Conservation (phyloP, 2,888 invertebrate genomes). For the Mesoligia furuncula region DNA sequence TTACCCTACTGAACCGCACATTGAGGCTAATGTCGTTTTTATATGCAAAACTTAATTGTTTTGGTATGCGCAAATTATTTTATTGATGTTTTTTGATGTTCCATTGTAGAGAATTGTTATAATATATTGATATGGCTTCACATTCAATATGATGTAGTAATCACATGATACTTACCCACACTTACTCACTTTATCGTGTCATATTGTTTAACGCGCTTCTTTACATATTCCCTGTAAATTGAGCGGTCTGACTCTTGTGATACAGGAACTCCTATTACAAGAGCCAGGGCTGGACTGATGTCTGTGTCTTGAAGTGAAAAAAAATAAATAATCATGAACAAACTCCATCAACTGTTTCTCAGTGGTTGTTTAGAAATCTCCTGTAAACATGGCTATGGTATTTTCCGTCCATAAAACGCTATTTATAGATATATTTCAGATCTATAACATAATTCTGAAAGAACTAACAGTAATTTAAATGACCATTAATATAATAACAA, state of each 20-base stretch:
- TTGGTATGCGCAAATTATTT: conserved; percentile 31
- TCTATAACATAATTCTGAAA: neutral
- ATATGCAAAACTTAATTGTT: conserved; percentile 37
- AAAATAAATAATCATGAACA: neutral
- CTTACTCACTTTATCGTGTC: neutral
- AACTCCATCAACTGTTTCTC: neutral
- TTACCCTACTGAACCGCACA: conserved; percentile 37
- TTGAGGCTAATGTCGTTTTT: conserved; percentile 31
- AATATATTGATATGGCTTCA: neutral
- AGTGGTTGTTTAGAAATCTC: neutral
- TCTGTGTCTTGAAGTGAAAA: neutral
- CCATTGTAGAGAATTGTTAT: neutral
- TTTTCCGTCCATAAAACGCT: neutral
- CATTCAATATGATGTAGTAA: neutral
- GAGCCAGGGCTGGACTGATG: neutral
- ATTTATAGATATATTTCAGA: neutral
- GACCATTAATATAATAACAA: neutral
- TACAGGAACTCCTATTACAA: neutral
- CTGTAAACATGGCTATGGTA: neutral
- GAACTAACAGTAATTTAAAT: neutral
- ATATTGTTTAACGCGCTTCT: neutral
- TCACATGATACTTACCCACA: neutral
- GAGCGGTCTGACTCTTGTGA: neutral
- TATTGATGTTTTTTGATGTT: conserved; percentile 5
- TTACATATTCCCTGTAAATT: neutral